Percentiles rank a stretch among this genome's conserved stretches.
Conservation (phyloP, 2,113 vertebrate genomes). For the Lichenostomus cassidix region DNA sequence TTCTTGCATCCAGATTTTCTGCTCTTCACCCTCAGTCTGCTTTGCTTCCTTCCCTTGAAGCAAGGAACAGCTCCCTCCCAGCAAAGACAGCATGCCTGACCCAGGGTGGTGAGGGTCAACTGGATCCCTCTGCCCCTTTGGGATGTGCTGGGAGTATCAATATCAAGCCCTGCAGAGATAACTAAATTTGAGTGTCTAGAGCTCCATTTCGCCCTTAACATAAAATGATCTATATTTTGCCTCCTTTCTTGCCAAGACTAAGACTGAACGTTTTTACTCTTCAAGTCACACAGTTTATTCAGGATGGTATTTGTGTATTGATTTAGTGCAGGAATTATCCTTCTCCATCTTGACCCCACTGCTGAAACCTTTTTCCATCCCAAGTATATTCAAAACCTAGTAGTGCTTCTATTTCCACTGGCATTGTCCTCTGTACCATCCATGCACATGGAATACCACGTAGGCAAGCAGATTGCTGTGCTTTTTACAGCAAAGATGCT, state of each 20-base stretch:
- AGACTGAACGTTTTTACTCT: neutral
- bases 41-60: neutral
- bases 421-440: neutral
- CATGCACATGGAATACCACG: fast-evolving
- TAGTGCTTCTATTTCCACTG: neutral
- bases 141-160: neutral
- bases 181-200: neutral
- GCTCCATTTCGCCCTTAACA: neutral
- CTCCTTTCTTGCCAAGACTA: neutral
- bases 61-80: neutral
- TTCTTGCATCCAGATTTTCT: neutral
- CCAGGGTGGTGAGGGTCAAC: neutral
- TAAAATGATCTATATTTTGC: neutral
- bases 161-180: neutral
- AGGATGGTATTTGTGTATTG: neutral
- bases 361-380: neutral
- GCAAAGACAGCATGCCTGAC: neutral
- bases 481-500: neutral
- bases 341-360: neutral
- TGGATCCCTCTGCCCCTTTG: fast-evolving
- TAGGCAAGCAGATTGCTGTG: neutral
- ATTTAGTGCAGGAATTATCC: neutral
- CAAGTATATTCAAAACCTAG: neutral
- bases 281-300: neutral
- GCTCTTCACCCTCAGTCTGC: neutral